A percentile compares a stretch with the other conserved stretches of the same genome.
Evolutionary conservation across 2,797 vertebrate species (phyloP).

Genomic region (Cyclura pinguis): DNA sequence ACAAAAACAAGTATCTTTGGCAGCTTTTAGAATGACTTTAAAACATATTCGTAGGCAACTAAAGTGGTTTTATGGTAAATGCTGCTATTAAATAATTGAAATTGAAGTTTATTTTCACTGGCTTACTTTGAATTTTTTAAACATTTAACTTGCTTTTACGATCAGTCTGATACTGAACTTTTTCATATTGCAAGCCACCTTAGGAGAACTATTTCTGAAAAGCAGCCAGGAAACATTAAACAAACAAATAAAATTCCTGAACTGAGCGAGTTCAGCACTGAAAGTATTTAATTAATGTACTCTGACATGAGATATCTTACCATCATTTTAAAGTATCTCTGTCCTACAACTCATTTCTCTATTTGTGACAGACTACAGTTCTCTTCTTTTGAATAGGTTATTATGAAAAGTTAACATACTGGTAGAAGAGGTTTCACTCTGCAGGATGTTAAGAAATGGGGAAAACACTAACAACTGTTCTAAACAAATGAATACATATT

Average conservation of each 20-base stretch:
- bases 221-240: too few species aligned
- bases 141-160: not conserved
- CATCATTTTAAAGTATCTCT: too few species aligned
- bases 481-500: not conserved
- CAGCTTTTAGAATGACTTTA: not conserved
- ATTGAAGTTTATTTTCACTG: not conserved
- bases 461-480: not conserved
- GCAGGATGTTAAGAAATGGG: not conserved
- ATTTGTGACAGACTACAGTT: not conserved
- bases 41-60: too few species aligned
- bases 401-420: not conserved
- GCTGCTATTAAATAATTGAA: not conserved
- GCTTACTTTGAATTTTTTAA: not conserved
- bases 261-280: too few species aligned
- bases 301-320: too few species aligned
- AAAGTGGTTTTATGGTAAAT: not conserved
- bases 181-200: too few species aligned
- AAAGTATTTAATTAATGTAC: too few species aligned
- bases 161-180: not conserved
- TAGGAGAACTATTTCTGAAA: too few species aligned
- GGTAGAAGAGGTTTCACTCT: not conserved
- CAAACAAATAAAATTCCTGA: too few species aligned
- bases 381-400: not conserved
- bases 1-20: not conserved
- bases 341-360: not conserved